phyloP scores from a whole-genome alignment of 2,797 vertebrate species.

The Myotis myotis region DNA sequence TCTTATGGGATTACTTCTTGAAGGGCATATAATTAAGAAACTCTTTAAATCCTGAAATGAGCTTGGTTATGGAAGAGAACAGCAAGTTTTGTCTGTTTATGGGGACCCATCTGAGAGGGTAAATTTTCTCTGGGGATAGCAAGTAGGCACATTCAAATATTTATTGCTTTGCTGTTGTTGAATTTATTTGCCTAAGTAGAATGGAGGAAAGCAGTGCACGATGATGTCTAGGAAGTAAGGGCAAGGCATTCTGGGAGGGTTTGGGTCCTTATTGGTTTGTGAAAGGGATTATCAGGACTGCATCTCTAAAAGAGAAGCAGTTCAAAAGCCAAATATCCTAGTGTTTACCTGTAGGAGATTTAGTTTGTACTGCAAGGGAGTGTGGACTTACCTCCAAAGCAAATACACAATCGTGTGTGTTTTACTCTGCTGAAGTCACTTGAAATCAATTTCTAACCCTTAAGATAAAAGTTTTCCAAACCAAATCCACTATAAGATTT shows the following conservation, averaged over 20 bases:
- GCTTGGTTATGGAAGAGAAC: neutral
- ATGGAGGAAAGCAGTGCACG: neutral
- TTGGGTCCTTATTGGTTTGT: slow-evolving; percentile 64
- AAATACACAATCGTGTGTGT: slow-evolving; percentile 76
- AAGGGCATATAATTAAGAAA: neutral
- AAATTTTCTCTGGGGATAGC: neutral
- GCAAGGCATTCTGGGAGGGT: neutral
- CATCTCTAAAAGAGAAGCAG: slow-evolving; percentile 69
- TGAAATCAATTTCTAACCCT: slow-evolving; percentile 78
- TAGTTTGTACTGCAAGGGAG: slow-evolving; percentile 66
- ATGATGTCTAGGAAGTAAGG: slow-evolving; percentile 26
- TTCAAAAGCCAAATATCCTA: slow-evolving; percentile 66
- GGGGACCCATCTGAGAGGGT: neutral
- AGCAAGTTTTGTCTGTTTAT: neutral
- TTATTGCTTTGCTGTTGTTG: slow-evolving; percentile 45
- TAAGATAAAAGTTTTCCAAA: slow-evolving; percentile 75
- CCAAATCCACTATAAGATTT: slow-evolving; percentile 66
- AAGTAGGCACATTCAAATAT: slow-evolving; percentile 38
- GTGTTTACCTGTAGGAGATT: slow-evolving; percentile 76
- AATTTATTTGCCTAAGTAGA: slow-evolving; percentile 48
- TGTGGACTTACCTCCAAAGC: slow-evolving; percentile 73
- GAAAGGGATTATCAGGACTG: slow-evolving; percentile 65
- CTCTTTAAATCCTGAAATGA: neutral
- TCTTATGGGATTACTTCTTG: neutral
- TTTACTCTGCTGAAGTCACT: slow-evolving; percentile 69